Percentiles rank a stretch among this genome's conserved stretches.
phyloP scores from a whole-genome alignment of 2,113 vertebrate species.

The Pionites leucogaster region DNA sequence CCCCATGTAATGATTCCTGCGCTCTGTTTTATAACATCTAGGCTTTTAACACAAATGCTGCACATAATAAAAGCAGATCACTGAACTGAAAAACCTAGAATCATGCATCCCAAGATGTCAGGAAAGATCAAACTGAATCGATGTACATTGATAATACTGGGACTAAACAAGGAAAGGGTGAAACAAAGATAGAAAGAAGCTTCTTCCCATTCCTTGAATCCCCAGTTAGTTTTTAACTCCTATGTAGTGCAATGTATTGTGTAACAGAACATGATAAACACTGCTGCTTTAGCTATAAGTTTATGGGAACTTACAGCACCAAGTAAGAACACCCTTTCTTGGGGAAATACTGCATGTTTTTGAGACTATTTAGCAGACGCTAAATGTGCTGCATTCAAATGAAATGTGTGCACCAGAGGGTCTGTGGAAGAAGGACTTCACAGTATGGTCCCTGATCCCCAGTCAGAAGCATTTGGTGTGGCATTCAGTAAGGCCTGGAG shows the following conservation, averaged over 20 bases:
- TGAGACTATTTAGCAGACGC: background rate
- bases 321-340: background rate
- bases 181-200: background rate
- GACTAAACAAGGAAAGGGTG: background rate
- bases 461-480: background rate
- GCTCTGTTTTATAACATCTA: background rate
- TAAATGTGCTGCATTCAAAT: background rate
- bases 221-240: background rate
- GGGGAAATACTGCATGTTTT: background rate
- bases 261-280: background rate
- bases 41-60: background rate
- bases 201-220: background rate
- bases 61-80: background rate
- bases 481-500: background rate
- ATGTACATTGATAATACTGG: background rate
- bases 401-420: background rate
- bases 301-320: background rate
- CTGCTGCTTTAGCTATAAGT: background rate
- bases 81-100: background rate
- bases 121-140: background rate
- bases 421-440: background rate
- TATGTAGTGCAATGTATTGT: fast-evolving
- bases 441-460: background rate
- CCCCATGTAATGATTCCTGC: fast-evolving
- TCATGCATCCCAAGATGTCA: background rate